phyloP scores from a whole-genome alignment of 2,797 vertebrate genomes.

The Tamandua tetradactyla region DNA sequence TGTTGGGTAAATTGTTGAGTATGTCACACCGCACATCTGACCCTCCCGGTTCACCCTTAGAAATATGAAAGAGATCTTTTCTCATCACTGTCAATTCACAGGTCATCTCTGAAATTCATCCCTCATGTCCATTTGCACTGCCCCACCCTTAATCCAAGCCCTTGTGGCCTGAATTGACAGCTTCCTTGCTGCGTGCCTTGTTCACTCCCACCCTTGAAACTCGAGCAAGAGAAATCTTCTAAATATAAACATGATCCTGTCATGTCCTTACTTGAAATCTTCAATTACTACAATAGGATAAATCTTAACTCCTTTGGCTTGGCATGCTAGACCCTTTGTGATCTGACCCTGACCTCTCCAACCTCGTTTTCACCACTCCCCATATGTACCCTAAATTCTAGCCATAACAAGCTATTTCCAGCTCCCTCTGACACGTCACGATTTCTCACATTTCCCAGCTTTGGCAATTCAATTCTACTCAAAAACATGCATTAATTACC shows the following conservation, averaged over 20 bases:
- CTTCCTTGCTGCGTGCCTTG: background rate
- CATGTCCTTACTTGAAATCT: background rate
- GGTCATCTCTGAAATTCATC: background rate
- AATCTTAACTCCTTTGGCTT: background rate
- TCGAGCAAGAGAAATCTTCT: background rate
- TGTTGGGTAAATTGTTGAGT: accelerated
- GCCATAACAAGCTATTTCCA: background rate
- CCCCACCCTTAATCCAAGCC: background rate
- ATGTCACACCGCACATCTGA: background rate
- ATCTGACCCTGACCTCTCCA: background rate
- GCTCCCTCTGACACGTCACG: background rate
- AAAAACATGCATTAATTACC: background rate
- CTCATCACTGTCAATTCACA: background rate
- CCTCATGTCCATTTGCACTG: accelerated
- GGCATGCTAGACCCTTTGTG: background rate
- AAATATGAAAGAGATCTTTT: background rate
- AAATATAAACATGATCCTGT: background rate
- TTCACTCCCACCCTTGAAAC: background rate
- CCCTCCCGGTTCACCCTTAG: background rate
- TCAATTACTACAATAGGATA: background rate
- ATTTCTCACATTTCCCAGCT: background rate
- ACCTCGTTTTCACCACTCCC: background rate
- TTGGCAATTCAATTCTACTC: background rate
- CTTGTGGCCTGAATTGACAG: accelerated
- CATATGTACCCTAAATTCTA: background rate